These are phyloP conservation scores for Epinotia bilunana DNA, from an alignment of 2,888 invertebrate genomes.

Conservation along the genomic window DNA sequence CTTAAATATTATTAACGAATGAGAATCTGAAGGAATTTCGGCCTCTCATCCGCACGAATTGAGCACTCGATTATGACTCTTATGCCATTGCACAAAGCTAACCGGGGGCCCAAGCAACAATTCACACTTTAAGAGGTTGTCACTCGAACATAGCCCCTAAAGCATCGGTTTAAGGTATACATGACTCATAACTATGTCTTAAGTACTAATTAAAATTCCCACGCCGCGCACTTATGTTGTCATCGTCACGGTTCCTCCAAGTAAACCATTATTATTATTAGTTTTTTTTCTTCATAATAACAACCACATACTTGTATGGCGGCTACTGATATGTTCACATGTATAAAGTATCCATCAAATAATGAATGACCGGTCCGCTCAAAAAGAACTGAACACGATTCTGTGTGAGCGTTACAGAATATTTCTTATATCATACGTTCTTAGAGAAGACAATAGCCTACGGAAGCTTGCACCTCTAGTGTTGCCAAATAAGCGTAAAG, in stretches of 20 bases:
- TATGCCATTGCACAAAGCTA: conserved; percentile 10
- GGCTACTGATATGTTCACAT: neutral
- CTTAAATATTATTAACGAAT: conserved; percentile 18
- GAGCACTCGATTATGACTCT: conserved; percentile 9
- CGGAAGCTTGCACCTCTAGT: too few species aligned
- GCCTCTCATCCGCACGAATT: conserved; percentile 5
- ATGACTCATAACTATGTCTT: conserved; percentile 5
- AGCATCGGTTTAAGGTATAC: conserved; percentile 1
- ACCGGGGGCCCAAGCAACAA: conserved; percentile 5
- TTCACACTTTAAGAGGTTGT: neutral
- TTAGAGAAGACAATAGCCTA: too few species aligned
- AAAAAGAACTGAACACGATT: neutral
- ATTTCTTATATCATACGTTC: too few species aligned
- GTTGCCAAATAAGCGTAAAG: too few species aligned
- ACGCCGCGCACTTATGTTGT: conserved; percentile 60
- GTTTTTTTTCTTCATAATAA: conserved; percentile 7
- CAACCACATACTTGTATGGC: neutral
- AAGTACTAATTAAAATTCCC: conserved; percentile 56
- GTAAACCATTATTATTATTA: conserved; percentile 48
- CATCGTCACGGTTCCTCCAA: conserved; percentile 64
- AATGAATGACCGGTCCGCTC: neutral
- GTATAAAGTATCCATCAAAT: neutral
- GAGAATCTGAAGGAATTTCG: conserved; percentile 31
- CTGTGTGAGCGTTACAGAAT: neutral
- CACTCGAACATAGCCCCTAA: conserved; percentile 2